A percentile compares a stretch with the other conserved stretches of the same genome.
phyloP scores from a whole-genome alignment of 2,113 vertebrate genomes.

The Apeltes quadracus region DNA sequence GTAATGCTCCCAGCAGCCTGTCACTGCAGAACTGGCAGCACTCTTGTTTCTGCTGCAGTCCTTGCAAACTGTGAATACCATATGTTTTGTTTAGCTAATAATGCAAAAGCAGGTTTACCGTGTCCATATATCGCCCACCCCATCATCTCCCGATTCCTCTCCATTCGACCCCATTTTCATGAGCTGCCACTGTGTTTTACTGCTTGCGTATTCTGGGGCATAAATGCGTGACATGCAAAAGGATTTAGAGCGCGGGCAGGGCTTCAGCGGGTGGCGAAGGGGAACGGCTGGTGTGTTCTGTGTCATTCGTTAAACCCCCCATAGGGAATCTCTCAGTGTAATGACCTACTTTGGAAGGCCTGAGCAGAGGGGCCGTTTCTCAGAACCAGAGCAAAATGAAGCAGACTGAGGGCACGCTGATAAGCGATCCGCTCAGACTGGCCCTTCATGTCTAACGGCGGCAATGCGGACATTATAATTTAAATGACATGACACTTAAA shows the following conservation, averaged over 20 bases:
- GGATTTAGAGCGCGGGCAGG: constrained; percentile 41
- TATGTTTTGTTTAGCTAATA: constrained; percentile 60
- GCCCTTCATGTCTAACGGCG: constrained; percentile 9
- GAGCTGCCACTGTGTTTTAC: constrained; percentile 58
- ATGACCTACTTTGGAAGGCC: constrained; percentile 74
- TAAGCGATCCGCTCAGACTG: constrained; percentile 62
- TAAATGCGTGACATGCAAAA: constrained; percentile 52
- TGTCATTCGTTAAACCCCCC: constrained; percentile 77
- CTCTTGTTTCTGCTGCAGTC: constrained; percentile 38
- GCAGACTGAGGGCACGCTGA: constrained; percentile 40
- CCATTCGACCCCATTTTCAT: constrained; percentile 54
- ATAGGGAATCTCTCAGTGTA: constrained; percentile 67
- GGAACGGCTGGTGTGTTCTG: constrained; percentile 57
- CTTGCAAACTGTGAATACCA: constrained; percentile 42
- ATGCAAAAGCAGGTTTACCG: constrained; percentile 41
- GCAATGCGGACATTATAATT: constrained; percentile 3
- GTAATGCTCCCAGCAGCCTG: constrained; percentile 68
- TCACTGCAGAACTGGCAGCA: constrained; percentile 58
- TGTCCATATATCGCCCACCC: constrained; percentile 48
- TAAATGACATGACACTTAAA: constrained; percentile 47
- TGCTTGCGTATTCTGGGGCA: constrained; percentile 51
- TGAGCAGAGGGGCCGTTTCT: constrained; percentile 60
- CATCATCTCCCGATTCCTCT: constrained; percentile 23
- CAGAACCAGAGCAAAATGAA: constrained; percentile 67
- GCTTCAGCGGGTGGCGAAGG: constrained; percentile 36